Percentiles rank a stretch among this genome's conserved stretches.
These are phyloP conservation scores for Aphis craccivora DNA, from an alignment of 1,140 invertebrate species.

Conservation along the genomic window DNA sequence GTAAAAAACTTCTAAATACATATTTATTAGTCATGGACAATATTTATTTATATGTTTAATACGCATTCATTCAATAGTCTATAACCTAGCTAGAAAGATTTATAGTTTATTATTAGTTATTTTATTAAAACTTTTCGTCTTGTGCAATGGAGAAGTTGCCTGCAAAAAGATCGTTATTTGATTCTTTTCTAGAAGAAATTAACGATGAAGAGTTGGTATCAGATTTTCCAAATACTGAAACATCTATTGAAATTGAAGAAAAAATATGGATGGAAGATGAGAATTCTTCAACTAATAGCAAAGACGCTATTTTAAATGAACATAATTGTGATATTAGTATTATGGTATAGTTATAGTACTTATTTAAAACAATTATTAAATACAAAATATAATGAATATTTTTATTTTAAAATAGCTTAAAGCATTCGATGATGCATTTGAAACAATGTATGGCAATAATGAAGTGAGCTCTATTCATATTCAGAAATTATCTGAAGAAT, in stretches of 20 bases:
- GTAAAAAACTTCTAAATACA: too few relatives aligned
- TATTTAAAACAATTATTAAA: background rate
- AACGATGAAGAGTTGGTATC: background rate
- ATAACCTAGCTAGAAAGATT: background rate
- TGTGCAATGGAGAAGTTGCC: background rate
- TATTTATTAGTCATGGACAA: too few relatives aligned
- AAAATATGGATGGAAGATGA: background rate
- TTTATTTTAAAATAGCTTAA: background rate
- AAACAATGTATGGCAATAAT: slow-evolving; percentile 1
- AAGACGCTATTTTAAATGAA: background rate
- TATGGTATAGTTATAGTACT: background rate
- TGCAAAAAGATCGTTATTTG: background rate
- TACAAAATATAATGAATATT: background rate
- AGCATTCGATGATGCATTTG: slow-evolving; percentile 14
- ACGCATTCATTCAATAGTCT: background rate
- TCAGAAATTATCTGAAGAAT: background rate
- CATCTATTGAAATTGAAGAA: background rate
- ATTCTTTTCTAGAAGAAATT: background rate
- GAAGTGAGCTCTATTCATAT: background rate
- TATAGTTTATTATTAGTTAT: background rate
- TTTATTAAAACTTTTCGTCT: background rate
- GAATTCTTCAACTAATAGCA: background rate
- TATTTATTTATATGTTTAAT: too few relatives aligned
- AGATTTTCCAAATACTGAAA: background rate
- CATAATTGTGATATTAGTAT: background rate